phyloP scores from a whole-genome alignment of 2,797 vertebrate genomes.

The Cetoscarus ocellatus region DNA sequence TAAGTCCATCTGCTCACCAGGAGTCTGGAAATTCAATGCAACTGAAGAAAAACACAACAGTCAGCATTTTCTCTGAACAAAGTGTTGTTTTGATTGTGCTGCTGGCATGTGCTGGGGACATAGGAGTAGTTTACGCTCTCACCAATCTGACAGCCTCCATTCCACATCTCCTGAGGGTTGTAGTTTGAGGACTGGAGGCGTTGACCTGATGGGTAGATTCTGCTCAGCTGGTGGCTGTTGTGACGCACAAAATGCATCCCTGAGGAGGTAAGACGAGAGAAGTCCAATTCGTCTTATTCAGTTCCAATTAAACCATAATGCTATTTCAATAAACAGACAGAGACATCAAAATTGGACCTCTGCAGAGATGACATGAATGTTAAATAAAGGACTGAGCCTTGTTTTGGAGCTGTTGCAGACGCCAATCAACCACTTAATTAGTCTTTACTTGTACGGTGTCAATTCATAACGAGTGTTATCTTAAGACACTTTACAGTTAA shows the following conservation, averaged over 20 bases:
- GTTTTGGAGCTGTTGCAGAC: too few relatives aligned
- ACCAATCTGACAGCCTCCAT: slow-evolving; percentile 95
- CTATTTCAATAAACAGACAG: too few relatives aligned
- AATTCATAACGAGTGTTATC: too few relatives aligned
- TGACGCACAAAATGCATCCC: slow-evolving; percentile 87
- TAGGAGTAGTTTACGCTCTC: slow-evolving; percentile 43
- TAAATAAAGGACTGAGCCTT: too few relatives aligned
- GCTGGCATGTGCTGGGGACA: too few relatives aligned
- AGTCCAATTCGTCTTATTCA: too few relatives aligned
- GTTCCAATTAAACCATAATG: too few relatives aligned
- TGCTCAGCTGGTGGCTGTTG: slow-evolving; percentile 87
- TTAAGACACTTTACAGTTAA: too few relatives aligned
- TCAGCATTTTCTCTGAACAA: not conserved
- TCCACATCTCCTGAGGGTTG: slow-evolving; percentile 98
- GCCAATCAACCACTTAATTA: too few relatives aligned
- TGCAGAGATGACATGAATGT: too few relatives aligned
- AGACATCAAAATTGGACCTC: too few relatives aligned
- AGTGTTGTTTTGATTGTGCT: not conserved
- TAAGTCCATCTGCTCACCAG: slow-evolving; percentile 93
- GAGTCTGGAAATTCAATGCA: slow-evolving; percentile 96
- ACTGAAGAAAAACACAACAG: slow-evolving; percentile 76
- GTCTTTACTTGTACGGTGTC: too few relatives aligned
- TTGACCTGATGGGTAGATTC: slow-evolving; percentile 90
- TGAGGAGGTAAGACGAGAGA: slow-evolving; percentile 48
- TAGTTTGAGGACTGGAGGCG: slow-evolving; percentile 95